phyloP scores from a whole-genome alignment of 2,113 vertebrate genomes.

The Cyprinus carpio region DNA sequence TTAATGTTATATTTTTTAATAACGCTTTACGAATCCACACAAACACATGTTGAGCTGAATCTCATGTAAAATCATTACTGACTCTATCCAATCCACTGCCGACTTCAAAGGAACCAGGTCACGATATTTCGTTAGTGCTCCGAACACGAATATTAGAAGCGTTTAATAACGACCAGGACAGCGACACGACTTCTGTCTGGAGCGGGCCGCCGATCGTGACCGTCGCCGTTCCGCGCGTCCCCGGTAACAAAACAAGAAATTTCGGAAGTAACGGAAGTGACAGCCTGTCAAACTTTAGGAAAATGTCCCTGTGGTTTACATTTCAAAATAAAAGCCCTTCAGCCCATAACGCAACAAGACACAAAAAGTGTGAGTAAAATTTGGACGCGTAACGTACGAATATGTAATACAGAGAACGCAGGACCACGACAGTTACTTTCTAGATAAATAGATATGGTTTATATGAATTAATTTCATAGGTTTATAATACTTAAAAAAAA shows the following conservation, averaged over 20 bases:
- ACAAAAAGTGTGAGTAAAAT: neutral
- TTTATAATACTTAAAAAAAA: neutral
- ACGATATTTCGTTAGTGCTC: no score
- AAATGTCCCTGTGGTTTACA: neutral
- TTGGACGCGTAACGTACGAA: neutral
- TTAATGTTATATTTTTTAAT: neutral
- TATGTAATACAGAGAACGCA: neutral
- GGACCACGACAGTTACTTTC: no score
- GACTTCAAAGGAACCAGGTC: no score
- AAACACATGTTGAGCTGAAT: neutral
- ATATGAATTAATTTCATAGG: neutral
- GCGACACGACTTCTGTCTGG: no score
- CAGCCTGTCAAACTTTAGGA: neutral
- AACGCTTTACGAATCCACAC: neutral
- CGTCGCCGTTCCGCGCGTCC: no score
- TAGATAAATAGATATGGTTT: neutral
- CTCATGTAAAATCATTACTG: neutral
- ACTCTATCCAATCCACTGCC: neutral
- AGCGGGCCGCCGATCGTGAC: no score
- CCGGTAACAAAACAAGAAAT: constrained; percentile 17
- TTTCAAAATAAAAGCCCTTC: constrained; percentile 19
- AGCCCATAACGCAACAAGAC: no score
- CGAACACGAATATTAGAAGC: no score
- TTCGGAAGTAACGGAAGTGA: constrained; percentile 13
- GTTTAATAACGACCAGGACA: no score